Evolutionary conservation across 1,140 invertebrate species (phyloP), one percentile per base, ranked within the genome.

Genomic region (Pseudomyrmex concolor): DNA sequence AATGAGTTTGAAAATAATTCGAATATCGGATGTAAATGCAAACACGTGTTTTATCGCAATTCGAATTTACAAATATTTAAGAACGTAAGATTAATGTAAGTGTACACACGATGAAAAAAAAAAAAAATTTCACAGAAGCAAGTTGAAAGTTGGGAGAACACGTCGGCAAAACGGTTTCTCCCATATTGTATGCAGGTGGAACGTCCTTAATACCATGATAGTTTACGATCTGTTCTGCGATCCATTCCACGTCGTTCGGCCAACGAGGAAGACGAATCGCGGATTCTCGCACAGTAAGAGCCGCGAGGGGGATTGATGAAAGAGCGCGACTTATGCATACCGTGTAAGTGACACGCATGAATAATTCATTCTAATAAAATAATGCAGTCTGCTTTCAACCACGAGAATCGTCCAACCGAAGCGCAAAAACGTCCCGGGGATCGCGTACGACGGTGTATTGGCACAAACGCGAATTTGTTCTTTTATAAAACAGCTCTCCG

Each of bases 351-450:
- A 93, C 88, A 84, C 91, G 85, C 84, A 92, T 94, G 92, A 93
- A 94, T 94, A 91, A 94, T 93, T 93, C 92, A 93, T 91, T 91
- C 91, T 93, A 94, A 93, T 94, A 94, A 93, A 94, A 93, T 94
- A 94, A 94, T 93, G 92, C 91, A 90, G 88, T 84, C 88, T 48
- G 78, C 67, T 84, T 86, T 62, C 54, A 66, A 43, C 59, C 76
- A 71, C 66, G 22, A 54, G 60, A 34, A 34, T 34, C 76, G 54
- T 50, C 63, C 34, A 22, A 81, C 67, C 72, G 55, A 51, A 63
- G 60, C 55, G 80, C 80, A 86, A 89, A 88, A 89, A 89, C 84
- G 55, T 13, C 68, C 45, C 17, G 51, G 73, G 50, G 60, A 67
- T 59, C 81, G 13, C 45, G 48, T 82, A 43, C 54, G 48, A n/a